Conservation (phyloP, 2,888 invertebrate species). For the Apodemia hepburni region DNA sequence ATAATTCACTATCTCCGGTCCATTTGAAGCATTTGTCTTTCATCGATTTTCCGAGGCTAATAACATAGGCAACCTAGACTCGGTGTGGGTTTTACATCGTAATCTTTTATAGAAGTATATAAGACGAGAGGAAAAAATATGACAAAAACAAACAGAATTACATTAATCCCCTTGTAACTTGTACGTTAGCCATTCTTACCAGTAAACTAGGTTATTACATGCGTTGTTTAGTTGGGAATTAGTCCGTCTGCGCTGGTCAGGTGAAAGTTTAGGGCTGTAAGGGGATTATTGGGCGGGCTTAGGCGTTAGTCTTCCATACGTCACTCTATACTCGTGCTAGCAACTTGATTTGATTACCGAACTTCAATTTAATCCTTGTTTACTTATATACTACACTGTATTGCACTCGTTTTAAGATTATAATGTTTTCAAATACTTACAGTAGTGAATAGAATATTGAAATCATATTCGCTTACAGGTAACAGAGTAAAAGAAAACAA, state of each 20-base stretch:
- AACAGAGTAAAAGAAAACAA: no score
- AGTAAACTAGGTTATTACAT: conserved; percentile 22
- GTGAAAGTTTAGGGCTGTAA: conserved; percentile 56
- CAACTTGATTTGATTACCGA: conserved; percentile 25
- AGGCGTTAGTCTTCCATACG: conserved; percentile 44
- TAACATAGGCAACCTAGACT: no score
- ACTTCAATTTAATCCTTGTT: conserved; percentile 16
- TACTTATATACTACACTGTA: not conserved
- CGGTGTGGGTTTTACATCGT: no score
- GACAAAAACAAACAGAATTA: not conserved
- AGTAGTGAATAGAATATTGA: no score
- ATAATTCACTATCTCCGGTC: no score
- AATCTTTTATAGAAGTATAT: no score
- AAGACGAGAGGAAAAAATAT: not conserved
- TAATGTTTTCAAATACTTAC: no score
- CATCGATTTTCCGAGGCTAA: no score
- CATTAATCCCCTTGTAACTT: not conserved
- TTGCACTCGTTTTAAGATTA: no score
- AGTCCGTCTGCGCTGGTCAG: conserved; percentile 54
- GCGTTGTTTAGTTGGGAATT: conserved; percentile 50
- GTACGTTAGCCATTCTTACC: not conserved
- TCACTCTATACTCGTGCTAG: conserved; percentile 21
- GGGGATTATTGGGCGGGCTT: conserved; percentile 49
- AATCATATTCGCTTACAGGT: no score
- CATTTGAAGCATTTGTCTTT: no score